Base-by-base conservation (phyloP, 35 echinoderm and acorn worm species). In the Apostichopus californicus region DNA sequence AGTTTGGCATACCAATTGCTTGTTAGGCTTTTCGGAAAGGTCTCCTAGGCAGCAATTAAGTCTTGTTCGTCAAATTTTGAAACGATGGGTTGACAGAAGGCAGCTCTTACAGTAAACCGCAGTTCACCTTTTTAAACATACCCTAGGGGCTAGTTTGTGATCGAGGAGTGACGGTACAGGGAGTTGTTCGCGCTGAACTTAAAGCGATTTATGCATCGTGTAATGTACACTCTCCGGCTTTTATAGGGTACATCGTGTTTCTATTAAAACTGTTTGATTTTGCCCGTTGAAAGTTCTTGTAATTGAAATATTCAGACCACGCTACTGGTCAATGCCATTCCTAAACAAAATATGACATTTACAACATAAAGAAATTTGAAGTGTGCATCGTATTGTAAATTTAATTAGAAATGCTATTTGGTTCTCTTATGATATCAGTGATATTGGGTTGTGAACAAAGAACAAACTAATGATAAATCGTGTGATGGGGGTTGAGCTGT, bases 51-150 rank as follows among this genome's bases (percentile, higher is more conserved):
- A 85, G 81, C 81, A 85, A 85, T 85, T 85, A 85, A 59, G 55
- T 85, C 20, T 56, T 22, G 81, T 59, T 85, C 81, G 81, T 85
- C 81, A 85, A 14, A 22, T 85, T 59, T 85, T 59, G 56, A 58
- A 85, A 85, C 57, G 54, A 24, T 85, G 21, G 81, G 55, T 58
- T 85, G 81, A 85, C 81, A 85, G 81, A 85, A 85, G 81, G 24
- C 81, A 85, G 81, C 55, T 85, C 81, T 81, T 81, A 58, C 13
- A 59, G 21, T 22, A 85, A 85, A 85, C 81, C 81, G 23, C 81
- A 59, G 81, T 85, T 85, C 81, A 85, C 81, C 81, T 85, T 85
- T 85, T 85, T 85, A 85, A 85, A 85, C 81, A 85, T 85, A 56
- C 81, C 81, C 55, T n/a, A 85, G 81, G 55, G 81, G 54, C 81